Base-by-base conservation (phyloP, 2,797 vertebrate species). In the Pelobates cultripes region DNA sequence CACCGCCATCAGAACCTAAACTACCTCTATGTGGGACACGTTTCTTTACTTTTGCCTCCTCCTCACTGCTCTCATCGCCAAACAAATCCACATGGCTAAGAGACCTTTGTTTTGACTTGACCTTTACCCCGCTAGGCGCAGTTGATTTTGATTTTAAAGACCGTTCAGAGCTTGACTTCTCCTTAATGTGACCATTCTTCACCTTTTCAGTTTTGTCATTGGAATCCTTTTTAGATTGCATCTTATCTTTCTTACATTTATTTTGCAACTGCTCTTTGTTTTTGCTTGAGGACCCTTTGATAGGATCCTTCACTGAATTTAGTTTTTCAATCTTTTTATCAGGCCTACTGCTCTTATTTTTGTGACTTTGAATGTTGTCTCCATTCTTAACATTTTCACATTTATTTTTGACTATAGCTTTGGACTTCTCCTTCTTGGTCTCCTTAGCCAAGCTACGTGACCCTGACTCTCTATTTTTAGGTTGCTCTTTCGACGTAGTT, bases 11-110 rank as follows among this genome's bases (percentile, higher is more conserved):
- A 0, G 89, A 91, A 75, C 87, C 88, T 0, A 89, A 92, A 83
- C 88, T 91, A 64, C 86, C 42, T 0, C 13, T 57, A 0, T 75
- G 82, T 0, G 0, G 63, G 80, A 0, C 12, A 75, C 0, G 81
- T 0, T 78, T 80, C 1, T 75, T 73, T 0, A 86, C 85, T 41
- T 55, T 57, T 9, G 87, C 86, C 9, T 90, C 91, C 0, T 97
- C 97, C 0, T 97, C 97, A 1, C 94, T 96, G 0, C 97, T 99
- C 87, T 99, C 98, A 0, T 97, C 97, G 0, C 97, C 97, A 1
- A 99, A 99, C 83, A 99, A 93, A 69, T 99, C 98, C 0, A 89
- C 94, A 0, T 99, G 97, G 85, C 97, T 99, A 79, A 94, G 70
- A n/a, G 90, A 91, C 76, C 78, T 89, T 44, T 88, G 90, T 80